A percentile compares a stretch with the other conserved stretches of the same genome.
Conservation (phyloP, 2,797 vertebrate species). For the Spheniscus humboldti region DNA sequence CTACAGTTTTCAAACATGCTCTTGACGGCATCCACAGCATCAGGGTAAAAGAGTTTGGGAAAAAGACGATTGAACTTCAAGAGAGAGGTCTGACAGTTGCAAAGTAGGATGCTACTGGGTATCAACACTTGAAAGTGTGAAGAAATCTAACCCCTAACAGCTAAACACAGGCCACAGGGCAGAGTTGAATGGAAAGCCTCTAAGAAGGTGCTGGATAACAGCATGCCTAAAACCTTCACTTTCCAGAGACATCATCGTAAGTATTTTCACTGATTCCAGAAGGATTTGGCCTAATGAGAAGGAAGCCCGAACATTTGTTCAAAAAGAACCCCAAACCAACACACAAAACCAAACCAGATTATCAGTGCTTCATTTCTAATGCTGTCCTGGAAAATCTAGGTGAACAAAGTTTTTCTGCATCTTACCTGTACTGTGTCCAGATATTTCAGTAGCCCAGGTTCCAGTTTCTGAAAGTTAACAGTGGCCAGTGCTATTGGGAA, state of each 20-base stretch:
- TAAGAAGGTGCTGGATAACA: neutral
- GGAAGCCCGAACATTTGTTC: neutral
- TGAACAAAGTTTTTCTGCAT: neutral
- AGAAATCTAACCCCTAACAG: neutral
- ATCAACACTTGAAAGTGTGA: neutral
- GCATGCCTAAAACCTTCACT: neutral
- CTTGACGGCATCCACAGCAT: neutral
- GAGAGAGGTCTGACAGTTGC: neutral
- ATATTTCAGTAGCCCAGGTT: slow-evolving; percentile 69
- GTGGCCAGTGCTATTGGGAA: slow-evolving; percentile 79
- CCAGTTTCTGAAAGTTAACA: slow-evolving; percentile 83
- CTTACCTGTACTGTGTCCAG: slow-evolving; percentile 82
- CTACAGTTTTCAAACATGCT: neutral
- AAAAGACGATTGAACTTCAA: neutral
- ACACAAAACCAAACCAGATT: neutral
- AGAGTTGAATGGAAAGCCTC: neutral
- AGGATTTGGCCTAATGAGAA: neutral
- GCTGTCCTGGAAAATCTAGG: neutral
- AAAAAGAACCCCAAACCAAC: neutral
- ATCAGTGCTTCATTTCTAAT: neutral
- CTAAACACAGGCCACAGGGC: neutral
- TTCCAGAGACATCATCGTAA: neutral
- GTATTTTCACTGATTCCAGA: neutral
- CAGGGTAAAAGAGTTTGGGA: neutral
- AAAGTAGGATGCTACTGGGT: neutral